Percentiles rank a stretch among this genome's conserved stretches.
These are phyloP conservation scores for Reticulitermes lucifugus DNA, from an alignment of 2,888 invertebrate species.

Conservation along the genomic window DNA sequence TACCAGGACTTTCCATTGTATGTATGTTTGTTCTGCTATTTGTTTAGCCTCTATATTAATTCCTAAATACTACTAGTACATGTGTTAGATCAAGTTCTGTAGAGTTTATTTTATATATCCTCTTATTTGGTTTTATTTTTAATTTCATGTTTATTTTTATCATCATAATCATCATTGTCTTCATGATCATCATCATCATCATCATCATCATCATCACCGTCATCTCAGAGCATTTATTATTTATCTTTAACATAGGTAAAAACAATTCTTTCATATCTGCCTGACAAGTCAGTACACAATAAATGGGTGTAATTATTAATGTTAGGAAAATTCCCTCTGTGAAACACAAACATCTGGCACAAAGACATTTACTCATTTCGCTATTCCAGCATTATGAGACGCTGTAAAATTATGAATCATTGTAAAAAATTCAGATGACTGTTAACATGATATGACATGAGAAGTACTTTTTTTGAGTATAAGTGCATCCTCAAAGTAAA, in stretches of 20 bases:
- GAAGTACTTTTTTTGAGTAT: neutral
- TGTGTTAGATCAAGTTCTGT: neutral
- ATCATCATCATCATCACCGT: neutral
- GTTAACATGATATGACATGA: neutral
- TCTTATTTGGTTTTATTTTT: neutral
- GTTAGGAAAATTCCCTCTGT: neutral
- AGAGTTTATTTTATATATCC: neutral
- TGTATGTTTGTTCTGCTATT: neutral
- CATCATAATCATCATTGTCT: too few species aligned
- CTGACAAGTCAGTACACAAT: neutral
- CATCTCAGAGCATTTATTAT: neutral
- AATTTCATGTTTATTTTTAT: neutral
- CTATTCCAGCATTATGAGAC: neutral
- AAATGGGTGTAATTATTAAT: neutral
- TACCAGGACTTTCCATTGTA: neutral
- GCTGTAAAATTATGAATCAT: neutral
- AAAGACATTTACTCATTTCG: neutral
- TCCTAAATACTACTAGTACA: slow-evolving; percentile 4
- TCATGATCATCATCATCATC: too few species aligned
- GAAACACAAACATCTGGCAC: neutral
- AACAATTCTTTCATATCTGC: neutral
- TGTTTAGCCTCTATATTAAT: neutral
- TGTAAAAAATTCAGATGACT: neutral
- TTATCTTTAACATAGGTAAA: neutral
- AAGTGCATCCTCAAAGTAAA: neutral